Conservation (phyloP, 2,113 vertebrate genomes). For the Grammomys dolichurus region DNA sequence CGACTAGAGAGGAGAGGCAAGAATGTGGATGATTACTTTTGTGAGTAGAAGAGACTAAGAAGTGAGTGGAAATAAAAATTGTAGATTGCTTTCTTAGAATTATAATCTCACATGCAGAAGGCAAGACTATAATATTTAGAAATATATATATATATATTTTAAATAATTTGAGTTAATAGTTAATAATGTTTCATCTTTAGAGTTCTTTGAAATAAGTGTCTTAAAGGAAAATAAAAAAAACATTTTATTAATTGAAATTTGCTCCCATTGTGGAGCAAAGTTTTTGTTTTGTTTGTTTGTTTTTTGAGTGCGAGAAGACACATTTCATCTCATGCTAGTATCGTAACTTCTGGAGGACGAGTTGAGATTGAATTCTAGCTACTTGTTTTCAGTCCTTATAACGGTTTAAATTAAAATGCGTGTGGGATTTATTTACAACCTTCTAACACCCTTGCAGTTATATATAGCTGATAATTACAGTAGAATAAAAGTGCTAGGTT, state of each 20-base stretch:
- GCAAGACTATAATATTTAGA: conserved; percentile 24
- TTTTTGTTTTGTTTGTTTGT: too few species aligned
- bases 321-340: not conserved
- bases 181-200: not conserved
- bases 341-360: conserved; percentile 48
- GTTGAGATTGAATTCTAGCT: conserved; percentile 50
- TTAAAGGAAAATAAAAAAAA: not conserved
- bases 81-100: conserved; percentile 66
- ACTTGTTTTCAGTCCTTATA: conserved; percentile 57
- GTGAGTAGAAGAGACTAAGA: conserved; percentile 34
- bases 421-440: conserved; percentile 51
- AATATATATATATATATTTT: not conserved
- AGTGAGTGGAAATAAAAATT: conserved; percentile 62
- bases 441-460: conserved; percentile 12
- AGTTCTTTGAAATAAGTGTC: conserved; percentile 38
- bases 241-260: conserved; percentile 4
- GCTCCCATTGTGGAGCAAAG: not conserved
- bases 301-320: not conserved
- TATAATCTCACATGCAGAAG: not conserved
- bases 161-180: not conserved
- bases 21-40: conserved; percentile 46
- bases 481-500: conserved; percentile 7
- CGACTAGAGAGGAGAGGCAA: not conserved
- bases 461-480: not conserved
- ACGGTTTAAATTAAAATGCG: conserved; percentile 58